phyloP scores from a whole-genome alignment of 2,797 vertebrate species.

The Diplodus puntazzo region DNA sequence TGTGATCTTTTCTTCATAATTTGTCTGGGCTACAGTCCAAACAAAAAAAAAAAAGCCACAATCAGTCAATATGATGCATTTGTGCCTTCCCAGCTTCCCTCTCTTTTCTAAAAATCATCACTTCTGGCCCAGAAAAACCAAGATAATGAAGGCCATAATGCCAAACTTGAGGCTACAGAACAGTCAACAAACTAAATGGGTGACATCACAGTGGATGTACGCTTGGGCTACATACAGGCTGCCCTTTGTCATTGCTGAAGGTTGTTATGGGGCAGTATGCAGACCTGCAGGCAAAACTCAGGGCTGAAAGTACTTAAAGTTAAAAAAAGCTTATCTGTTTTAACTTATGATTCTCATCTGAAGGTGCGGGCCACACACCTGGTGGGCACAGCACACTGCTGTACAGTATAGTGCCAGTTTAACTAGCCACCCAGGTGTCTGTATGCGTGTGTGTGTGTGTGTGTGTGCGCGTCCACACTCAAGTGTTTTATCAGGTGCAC shows the following conservation, averaged over 20 bases:
- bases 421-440: conserved; percentile 39
- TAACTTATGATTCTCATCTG: neutral
- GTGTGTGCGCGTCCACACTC: conserved; percentile 20
- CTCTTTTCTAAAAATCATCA: too few species aligned
- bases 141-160: too few species aligned
- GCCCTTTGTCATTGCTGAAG: too few species aligned
- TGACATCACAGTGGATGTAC: too few species aligned
- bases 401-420: conserved; percentile 21
- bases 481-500: conserved; percentile 76
- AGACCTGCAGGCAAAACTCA: too few species aligned
- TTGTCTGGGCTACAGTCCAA: neutral
- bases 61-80: neutral
- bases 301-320: too few species aligned
- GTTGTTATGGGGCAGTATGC: neutral
- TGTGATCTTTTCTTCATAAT: neutral
- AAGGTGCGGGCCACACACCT: conserved; percentile 42
- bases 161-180: too few species aligned
- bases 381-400: neutral
- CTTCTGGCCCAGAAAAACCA: too few species aligned
- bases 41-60: neutral
- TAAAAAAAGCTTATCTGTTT: too few species aligned
- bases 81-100: neutral
- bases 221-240: too few species aligned
- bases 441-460: conserved; percentile 11
- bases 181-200: too few species aligned